These are phyloP conservation scores for Poeciliopsis turrubarensis DNA, from an alignment of 2,113 vertebrate genomes.

Conservation along the genomic window DNA sequence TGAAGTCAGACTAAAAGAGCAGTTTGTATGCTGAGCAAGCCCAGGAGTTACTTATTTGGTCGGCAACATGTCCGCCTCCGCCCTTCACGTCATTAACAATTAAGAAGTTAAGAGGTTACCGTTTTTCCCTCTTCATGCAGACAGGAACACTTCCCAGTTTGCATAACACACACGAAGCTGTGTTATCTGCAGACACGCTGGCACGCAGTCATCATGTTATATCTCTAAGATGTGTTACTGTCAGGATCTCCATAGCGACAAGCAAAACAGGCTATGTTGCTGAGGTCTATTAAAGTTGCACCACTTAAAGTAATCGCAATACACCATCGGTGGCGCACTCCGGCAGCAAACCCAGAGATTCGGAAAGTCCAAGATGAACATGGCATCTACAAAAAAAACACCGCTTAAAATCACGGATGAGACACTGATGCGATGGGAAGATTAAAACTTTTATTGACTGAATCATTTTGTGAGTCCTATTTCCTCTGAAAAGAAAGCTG, in stretches of 20 bases:
- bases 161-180: background rate
- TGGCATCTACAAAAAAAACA: background rate
- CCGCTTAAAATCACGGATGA: slow-evolving; percentile 1
- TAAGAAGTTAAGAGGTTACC: background rate
- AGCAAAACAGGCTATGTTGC: slow-evolving; percentile 32
- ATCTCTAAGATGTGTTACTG: slow-evolving; percentile 42
- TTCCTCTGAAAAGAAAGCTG: too few species aligned
- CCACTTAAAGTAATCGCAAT: slow-evolving; percentile 53
- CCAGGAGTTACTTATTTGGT: slow-evolving; percentile 21
- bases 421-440: background rate
- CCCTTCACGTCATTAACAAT: slow-evolving; percentile 22
- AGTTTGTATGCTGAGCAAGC: slow-evolving; percentile 18
- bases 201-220: slow-evolving; percentile 33
- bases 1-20: slow-evolving; percentile 56
- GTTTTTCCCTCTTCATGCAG: background rate
- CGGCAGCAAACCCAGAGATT: slow-evolving; percentile 19
- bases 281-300: slow-evolving; percentile 36
- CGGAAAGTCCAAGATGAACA: slow-evolving; percentile 23
- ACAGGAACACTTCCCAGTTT: background rate
- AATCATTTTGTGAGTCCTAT: too few species aligned
- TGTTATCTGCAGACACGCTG: slow-evolving; percentile 39
- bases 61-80: slow-evolving; percentile 4
- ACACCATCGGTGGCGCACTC: slow-evolving; percentile 51
- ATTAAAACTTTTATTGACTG: background rate
- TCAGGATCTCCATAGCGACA: slow-evolving; percentile 38